Evolutionary conservation across 2,113 vertebrate genomes (phyloP), one percentile per base, ranked within the genome.

Genomic region (Otus sunia): DNA sequence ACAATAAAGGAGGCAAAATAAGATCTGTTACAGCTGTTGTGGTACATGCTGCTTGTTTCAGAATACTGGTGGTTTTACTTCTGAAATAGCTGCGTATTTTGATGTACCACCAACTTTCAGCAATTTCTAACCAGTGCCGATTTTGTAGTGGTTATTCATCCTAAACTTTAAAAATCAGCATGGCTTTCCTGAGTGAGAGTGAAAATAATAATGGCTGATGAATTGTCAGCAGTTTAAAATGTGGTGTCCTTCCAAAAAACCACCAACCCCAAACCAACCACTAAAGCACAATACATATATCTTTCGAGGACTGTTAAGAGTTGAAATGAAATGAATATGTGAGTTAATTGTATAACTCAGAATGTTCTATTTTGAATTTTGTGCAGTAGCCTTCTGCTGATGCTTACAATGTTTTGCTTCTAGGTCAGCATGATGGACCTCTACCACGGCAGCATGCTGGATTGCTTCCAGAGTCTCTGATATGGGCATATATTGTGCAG

Each of bases 401-500:
- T 69, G 62, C 49, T 79, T 77, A 19, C 15, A 26, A 9, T 21
- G 3, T 80, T 93, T 81, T 90, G 26, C 32, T 78, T 95, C 14
- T 94, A 99, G 99, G 99, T 67, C 99, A 99, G 87, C 99, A 99
- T 8, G 99, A 99, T 93, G 99, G 99, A 29, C 99, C 99, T 11
- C 98, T 99, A 32, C 99, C 99, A 34, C 98, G 99, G 85, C 99
- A 99, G 96, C 99, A 99, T 23, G 99, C 99, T 5, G 99, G 99
- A 17, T 98, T 99, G 88, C 98, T 99, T 69, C 99, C 99, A 0
- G 99, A 99, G 94, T 99, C 99, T 77, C 98, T 99, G 79, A 99
- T 99, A 95, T 99, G 99, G 99, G 99, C 99, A 6, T 99, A 99
- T 80, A 99, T 99, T 14, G 99, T 99, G 87, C 99, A 99, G 91